Conservation (phyloP, 2,797 vertebrate genomes). For the Lateolabrax maculatus region DNA sequence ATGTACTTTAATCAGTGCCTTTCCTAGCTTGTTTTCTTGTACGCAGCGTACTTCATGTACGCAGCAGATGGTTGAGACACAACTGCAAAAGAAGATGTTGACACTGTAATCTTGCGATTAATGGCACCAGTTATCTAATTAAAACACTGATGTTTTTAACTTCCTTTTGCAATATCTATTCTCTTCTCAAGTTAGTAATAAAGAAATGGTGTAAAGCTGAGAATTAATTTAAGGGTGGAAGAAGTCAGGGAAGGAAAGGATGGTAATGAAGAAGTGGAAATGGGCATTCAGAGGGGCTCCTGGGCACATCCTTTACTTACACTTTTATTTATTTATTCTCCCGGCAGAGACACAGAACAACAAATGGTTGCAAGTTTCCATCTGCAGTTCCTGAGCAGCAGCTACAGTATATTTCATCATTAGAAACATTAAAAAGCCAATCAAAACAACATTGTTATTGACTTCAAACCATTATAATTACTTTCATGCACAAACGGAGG, state of each 20-base stretch:
- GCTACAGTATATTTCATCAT: conserved; percentile 9
- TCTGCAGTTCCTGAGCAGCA: conserved; percentile 24
- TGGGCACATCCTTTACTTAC: background rate
- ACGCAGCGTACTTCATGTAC: conserved; percentile 1
- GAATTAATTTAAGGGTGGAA: conserved; percentile 7
- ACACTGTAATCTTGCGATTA: conserved; percentile 60
- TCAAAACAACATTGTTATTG: conserved; percentile 17
- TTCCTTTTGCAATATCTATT: conserved; percentile 15
- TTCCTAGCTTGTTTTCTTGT: conserved; percentile 45
- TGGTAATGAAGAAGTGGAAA: conserved; percentile 32
- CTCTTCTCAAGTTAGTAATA: conserved; percentile 12
- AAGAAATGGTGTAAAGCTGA: background rate
- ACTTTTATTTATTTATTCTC: conserved; percentile 14
- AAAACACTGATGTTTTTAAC: conserved; percentile 41
- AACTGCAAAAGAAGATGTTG: conserved; percentile 48
- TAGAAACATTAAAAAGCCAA: background rate
- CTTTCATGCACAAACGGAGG: no score
- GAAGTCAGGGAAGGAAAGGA: conserved; percentile 9
- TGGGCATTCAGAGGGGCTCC: background rate
- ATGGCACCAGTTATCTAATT: conserved; percentile 50
- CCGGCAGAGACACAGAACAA: conserved; percentile 3
- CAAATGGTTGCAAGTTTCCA: conserved; percentile 22
- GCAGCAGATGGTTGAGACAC: conserved; percentile 48
- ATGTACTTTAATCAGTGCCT: conserved; percentile 62
- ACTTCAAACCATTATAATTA: no score